Evolutionary conservation across 1,140 invertebrate species (phyloP).

Genomic region (Portunus trituberculatus): DNA sequence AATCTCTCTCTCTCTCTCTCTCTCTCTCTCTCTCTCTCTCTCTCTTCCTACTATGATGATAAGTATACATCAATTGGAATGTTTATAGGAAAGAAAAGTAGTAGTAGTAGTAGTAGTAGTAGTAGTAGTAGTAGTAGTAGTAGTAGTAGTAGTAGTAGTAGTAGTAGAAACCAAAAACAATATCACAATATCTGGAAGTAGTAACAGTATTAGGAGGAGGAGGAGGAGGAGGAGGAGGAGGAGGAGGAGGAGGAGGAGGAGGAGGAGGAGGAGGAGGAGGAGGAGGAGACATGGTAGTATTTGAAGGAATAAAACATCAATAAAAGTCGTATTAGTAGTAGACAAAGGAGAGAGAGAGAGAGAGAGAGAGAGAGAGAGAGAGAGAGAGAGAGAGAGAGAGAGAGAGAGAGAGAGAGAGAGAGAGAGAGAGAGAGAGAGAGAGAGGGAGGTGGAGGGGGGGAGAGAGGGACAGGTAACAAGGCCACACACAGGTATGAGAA

Average conservation of each 20-base stretch:
- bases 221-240: neutral
- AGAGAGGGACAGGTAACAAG: too few species aligned
- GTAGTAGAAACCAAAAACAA: neutral
- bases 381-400: neutral
- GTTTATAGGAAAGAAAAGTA: too few species aligned
- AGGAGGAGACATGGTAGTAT: neutral
- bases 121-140: conserved; percentile 22
- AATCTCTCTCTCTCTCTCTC: conserved; percentile 32
- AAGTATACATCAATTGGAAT: neutral
- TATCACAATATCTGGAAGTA: neutral
- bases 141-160: conserved; percentile 23
- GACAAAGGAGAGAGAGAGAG: neutral
- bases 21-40: neutral
- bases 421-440: conserved; percentile 36
- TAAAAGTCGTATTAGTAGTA: neutral
- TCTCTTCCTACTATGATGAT: neutral
- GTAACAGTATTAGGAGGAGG: neutral
- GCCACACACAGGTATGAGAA: neutral
- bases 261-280: neutral
- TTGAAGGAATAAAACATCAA: neutral
- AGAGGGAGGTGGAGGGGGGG: too few species aligned
- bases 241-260: neutral
- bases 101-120: neutral
- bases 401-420: conserved; percentile 52
- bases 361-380: neutral